Evolutionary conservation across 2,113 vertebrate genomes (phyloP), one percentile per base, ranked within the genome.

Genomic region (Eulemur macaco): DNA sequence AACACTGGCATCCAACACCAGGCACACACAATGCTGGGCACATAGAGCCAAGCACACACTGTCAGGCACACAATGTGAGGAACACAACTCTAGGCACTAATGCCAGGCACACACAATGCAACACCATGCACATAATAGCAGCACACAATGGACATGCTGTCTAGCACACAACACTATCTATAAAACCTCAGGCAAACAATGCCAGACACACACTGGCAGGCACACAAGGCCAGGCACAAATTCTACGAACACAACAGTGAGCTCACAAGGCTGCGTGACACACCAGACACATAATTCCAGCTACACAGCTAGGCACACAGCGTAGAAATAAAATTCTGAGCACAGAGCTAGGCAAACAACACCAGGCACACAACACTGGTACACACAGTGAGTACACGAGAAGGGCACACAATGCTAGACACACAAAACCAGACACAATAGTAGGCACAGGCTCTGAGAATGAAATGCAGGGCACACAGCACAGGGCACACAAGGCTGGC

Each of bases 331-430:
- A 21, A 47, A 74, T 25, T 34, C 68, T 29, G 52, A 37, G 60
- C 54, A 12, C 31, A 39, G 52, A 27, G 1, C 7, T 20, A 8
- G 14, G 25, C 37, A 20, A 31, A n/a, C 76, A 23, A 18, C 17
- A 63, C 12, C n/a, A 8, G 11, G 68, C 27, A 52, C 15, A 6
- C 31, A 56, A 77, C 15, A 13, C 39, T n/a, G 54, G 12, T 4
- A 34, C 47, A 68, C 47, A 60, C 25, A 29, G 58, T 63, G 58
- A 63, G 10, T 29, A 29, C 58, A 23, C 10, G 18, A 13, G 11
- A 20, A 63, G 58, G 52, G 37, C 20, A 34, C 11, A 1, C 8
- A 25, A 25, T 0, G 2, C 6, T 0, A 23, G 39, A 15, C 37
- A 42, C 37, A 27, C 71, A 47, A 42, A 27, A 42, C 73, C 42